Conservation (phyloP, 2,888 invertebrate genomes). For the Tiliacea citrago region DNA sequence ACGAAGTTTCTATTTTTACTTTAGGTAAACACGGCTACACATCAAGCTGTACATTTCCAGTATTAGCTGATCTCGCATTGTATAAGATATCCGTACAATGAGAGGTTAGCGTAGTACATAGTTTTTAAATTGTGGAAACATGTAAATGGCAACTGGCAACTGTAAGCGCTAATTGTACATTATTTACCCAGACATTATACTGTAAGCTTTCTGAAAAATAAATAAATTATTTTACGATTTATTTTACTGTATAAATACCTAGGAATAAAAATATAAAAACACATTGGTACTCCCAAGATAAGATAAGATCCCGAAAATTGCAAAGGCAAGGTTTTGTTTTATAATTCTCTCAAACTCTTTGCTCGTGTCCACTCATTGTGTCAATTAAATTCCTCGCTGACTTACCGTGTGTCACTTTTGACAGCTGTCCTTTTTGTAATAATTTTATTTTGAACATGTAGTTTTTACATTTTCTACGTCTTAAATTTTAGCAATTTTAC, state of each 20-base stretch:
- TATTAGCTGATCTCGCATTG: too few relatives aligned
- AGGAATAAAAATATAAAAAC: background rate
- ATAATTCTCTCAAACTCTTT: slow-evolving; percentile 22
- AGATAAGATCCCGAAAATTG: background rate
- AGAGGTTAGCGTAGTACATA: too few relatives aligned
- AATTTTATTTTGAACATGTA: slow-evolving; percentile 36
- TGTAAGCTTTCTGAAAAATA: background rate
- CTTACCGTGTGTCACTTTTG: slow-evolving; percentile 9
- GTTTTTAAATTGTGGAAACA: too few relatives aligned
- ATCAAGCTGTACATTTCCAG: too few relatives aligned
- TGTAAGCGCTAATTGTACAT: background rate
- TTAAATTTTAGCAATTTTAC: slow-evolving; percentile 45
- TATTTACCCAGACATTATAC: background rate
- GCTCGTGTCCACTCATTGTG: background rate
- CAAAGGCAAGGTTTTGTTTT: background rate
- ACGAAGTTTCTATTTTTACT: background rate
- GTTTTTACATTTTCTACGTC: slow-evolving; percentile 14
- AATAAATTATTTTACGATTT: background rate
- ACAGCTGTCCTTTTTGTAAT: slow-evolving; percentile 37
- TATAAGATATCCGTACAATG: too few relatives aligned
- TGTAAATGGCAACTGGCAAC: background rate
- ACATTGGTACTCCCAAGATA: background rate
- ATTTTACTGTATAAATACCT: background rate
- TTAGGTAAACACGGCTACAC: too few relatives aligned
- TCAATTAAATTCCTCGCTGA: background rate